Percentiles rank a stretch among this genome's conserved stretches.
Conservation (phyloP, 1,140 invertebrate genomes). For the Oncopeltus fasciatus region DNA sequence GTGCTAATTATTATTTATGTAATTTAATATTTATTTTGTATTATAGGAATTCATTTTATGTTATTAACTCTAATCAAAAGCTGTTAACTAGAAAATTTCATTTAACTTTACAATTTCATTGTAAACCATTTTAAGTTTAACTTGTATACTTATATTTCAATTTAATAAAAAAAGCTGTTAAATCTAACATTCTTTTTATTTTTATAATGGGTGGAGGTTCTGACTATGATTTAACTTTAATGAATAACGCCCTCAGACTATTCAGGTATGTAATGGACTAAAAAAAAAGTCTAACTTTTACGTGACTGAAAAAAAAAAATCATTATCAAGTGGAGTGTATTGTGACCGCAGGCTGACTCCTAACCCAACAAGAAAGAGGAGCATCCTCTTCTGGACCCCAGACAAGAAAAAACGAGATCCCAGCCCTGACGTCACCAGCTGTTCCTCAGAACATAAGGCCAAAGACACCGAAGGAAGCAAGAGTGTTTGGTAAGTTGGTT, state of each 20-base stretch:
- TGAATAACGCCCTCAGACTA: background rate
- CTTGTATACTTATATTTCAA: constrained; percentile 2
- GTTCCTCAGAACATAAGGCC: background rate
- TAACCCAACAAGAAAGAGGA: background rate
- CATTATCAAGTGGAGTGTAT: background rate
- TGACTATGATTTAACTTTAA: background rate
- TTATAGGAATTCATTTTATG: too few relatives aligned
- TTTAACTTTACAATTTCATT: constrained; percentile 2
- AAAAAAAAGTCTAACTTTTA: background rate
- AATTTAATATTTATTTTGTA: too few relatives aligned
- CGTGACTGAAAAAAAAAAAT: background rate
- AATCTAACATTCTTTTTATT: constrained; percentile 5
- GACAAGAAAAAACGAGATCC: background rate
- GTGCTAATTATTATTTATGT: too few relatives aligned
- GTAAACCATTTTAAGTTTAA: background rate
- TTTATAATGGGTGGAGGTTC: constrained; percentile 3
- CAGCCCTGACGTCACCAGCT: background rate
- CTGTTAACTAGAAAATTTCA: constrained; percentile 6
- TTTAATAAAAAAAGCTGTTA: background rate
- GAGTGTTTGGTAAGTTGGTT: background rate
- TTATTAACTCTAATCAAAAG: background rate
- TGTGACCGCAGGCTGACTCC: background rate
- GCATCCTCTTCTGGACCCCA: background rate
- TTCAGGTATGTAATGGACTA: constrained; percentile 1
- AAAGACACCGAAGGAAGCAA: background rate